Base-by-base conservation (phyloP, 2,113 vertebrate species). In the Equus przewalskii region DNA sequence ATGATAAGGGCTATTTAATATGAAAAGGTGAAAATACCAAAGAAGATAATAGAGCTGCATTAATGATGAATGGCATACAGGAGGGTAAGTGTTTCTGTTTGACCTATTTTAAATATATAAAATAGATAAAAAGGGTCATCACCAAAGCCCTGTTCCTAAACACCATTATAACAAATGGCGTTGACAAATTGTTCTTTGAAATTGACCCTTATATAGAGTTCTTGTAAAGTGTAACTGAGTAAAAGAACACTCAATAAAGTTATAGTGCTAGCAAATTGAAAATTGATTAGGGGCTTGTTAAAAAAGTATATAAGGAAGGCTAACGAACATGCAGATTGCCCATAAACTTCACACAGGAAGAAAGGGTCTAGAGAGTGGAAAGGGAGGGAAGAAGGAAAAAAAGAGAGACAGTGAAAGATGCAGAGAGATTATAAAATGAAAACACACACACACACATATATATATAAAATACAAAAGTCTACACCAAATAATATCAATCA, bases 81-180 rank as follows among this genome's bases (percentile, higher is more conserved):
- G 33, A 88, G 67, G 65, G 72, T 79, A 87, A 96, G 75, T 67
- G 84, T 69, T 87, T 95, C 36, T 76, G 26, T 65, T 86, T 90
- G 83, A 94, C 92, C 86, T 96, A 80, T 72, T 96, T 96, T 64
- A 92, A 96, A 90, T 90, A 85, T 60, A 94, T 80, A 81, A 87
- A 97, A 84, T 60, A 83, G 79, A 94, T 93, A 21, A 44, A 89
- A 84, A 69, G 7, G 51, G 51, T 92, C 89, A 93, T 80, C 83
- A n/a, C 19, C 33, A 78, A 81, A 94, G 58, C 13, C 33, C 70
- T 91, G 16, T 73, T 93, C 83, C 87, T 78, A 95, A 96, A 95
- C 13, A 76, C 2, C 28, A 46, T 90, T 82, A 87, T 62, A 60
- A 81, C 15, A 87, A 80, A 90, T 88, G 60, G 14, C 75, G 92